A percentile compares a stretch with the other conserved stretches of the same genome.
phyloP scores from a whole-genome alignment of 2,797 vertebrate genomes.

The Tokudaia tokunoshimensis region DNA sequence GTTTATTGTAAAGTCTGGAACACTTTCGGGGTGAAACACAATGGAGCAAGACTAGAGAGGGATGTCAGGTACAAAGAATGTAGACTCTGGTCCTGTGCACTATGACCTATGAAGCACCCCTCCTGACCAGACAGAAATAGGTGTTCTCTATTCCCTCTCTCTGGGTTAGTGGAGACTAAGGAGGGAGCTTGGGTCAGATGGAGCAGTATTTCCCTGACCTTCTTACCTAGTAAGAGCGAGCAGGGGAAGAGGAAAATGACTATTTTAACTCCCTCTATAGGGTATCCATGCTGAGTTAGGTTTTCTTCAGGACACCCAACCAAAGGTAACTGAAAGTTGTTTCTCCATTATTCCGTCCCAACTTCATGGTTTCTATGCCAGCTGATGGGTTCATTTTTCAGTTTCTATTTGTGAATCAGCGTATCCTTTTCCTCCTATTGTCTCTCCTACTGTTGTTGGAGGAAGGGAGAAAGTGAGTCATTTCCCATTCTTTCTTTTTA shows the following conservation, averaged over 20 bases:
- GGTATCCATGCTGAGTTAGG: too few relatives aligned
- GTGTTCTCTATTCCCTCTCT: too few relatives aligned
- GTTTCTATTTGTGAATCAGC: neutral
- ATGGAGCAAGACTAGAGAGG: neutral
- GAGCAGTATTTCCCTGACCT: neutral
- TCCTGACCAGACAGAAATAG: neutral
- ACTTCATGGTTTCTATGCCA: neutral
- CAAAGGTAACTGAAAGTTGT: neutral
- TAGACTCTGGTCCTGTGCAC: neutral
- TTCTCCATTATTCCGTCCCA: neutral
- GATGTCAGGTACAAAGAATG: fast-evolving
- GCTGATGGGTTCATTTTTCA: neutral
- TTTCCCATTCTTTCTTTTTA: neutral
- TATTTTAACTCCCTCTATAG: neutral
- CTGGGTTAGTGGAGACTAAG: neutral
- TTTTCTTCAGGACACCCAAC: neutral
- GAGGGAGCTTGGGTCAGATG: neutral
- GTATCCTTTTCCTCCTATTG: neutral
- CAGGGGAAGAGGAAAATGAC: neutral
- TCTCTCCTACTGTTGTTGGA: neutral
- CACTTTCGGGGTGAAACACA: neutral
- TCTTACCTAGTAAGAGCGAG: neutral
- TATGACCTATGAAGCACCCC: neutral
- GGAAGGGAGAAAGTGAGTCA: neutral
- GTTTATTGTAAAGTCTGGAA: neutral